Base-by-base conservation (phyloP, 2,888 invertebrate species). In the Mycalesis mineus region DNA sequence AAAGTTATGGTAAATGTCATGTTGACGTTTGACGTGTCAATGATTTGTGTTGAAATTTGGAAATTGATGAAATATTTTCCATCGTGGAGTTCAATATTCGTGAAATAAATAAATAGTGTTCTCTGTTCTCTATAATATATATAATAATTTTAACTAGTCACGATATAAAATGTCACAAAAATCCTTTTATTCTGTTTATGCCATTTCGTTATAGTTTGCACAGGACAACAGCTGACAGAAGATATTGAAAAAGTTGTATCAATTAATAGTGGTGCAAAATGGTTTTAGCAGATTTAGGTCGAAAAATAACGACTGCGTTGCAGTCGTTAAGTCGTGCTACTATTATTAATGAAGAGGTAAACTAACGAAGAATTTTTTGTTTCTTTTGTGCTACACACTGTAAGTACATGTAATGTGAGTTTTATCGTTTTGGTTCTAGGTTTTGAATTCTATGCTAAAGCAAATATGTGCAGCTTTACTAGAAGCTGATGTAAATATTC, bases 211-310 rank as follows among this genome's bases (percentile, higher is more conserved):
- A 60, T 53, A 58, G 49, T 53, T 58, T 51, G 8, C 13, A 33
- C 40, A 54, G 50, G 33, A 41, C 44, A 59, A 58, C 60, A 60
- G 53, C 57, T 56, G 56, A 64, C 58, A 57, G 11, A 50, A 61
- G 44, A 41, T 56, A 44, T 52, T 57, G 48, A 33, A 22, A 44
- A 45, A 55, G 57, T 56, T 42, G 60, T 59, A 41, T 51, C 47
- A 48, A 55, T 64, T 42, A 1, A 58, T 66, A 69, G 64, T 61
- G 64, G 64, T 69, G 65, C 80, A 94, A 91, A 82, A 99, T 99
- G 99, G 99, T 99, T 84, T 96, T 99, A 93, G 99, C 99, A 75
- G 99, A 99, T 92, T 94, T 99, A 84, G 99, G 99, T 80, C 95
- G 99, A 80, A 98, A 98, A 92, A 99, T 99, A 82, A 99, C 99